These are phyloP conservation scores for Agrilus cyanescens DNA, from an alignment of 2,888 invertebrate genomes.

Conservation along the genomic window DNA sequence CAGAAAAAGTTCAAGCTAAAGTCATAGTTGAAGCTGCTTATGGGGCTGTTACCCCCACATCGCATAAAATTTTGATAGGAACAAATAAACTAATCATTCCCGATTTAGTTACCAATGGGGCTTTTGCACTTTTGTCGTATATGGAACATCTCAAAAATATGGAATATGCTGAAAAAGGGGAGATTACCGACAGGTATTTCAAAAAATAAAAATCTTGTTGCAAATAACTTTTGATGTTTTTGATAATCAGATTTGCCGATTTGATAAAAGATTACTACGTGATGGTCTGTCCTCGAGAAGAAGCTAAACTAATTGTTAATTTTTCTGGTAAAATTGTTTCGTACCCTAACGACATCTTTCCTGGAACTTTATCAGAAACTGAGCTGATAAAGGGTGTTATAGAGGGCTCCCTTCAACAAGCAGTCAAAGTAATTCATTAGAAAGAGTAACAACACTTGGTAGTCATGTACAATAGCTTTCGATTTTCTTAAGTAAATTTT, in stretches of 20 bases:
- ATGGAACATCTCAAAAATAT: conserved; percentile 26
- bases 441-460: no score
- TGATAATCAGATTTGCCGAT: not conserved
- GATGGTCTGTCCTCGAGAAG: no score
- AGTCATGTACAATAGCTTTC: no score
- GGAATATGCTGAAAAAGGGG: conserved; percentile 8
- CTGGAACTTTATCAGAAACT: no score
- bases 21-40: conserved; percentile 30
- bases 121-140: conserved; percentile 26
- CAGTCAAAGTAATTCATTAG: no score
- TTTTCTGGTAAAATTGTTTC: no score
- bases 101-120: conserved; percentile 28
- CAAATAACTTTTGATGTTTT: not conserved
- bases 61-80: conserved; percentile 26
- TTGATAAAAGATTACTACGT: not conserved
- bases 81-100: conserved; percentile 29
- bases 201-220: not conserved
- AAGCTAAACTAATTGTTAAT: no score
- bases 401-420: no score
- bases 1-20: conserved; percentile 28
- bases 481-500: no score
- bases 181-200: not conserved
- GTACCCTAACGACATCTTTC: no score
- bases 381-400: no score
- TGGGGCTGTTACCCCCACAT: conserved; percentile 27